phyloP scores from a whole-genome alignment of 2,797 vertebrate species.

The Orestias chungarensis region DNA sequence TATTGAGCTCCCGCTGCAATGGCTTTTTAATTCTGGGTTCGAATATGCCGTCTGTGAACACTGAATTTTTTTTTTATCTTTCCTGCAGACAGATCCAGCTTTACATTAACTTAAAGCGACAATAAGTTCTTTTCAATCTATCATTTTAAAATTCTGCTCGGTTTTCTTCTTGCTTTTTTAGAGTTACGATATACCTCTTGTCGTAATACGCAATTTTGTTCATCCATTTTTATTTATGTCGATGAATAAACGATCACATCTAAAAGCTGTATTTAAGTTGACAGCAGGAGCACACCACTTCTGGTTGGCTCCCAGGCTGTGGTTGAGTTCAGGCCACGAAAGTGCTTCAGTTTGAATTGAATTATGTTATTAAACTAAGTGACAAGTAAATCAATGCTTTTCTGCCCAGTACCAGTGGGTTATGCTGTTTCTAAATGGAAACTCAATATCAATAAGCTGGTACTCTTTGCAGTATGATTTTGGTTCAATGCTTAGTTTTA shows the following conservation, averaged over 20 bases:
- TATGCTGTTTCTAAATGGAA: not conserved
- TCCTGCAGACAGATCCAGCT: constrained; percentile 1
- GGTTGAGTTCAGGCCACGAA: not conserved
- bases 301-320: not conserved
- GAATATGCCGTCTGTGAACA: constrained; percentile 24
- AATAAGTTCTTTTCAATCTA: not conserved
- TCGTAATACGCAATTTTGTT: not conserved
- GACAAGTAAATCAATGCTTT: not conserved
- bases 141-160: not conserved
- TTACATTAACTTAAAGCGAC: not conserved
- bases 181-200: not conserved
- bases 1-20: constrained; percentile 13
- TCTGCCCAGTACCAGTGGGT: not conserved
- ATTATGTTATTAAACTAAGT: not conserved
- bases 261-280: not conserved
- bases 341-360: not conserved
- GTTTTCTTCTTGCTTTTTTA: not conserved
- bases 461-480: not conserved
- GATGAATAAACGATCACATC: not conserved
- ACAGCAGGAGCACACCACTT: not conserved
- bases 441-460: not conserved
- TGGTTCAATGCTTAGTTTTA: not conserved
- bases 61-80: constrained; percentile 9
- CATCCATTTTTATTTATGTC: not conserved
- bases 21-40: constrained; percentile 14